A percentile compares a stretch with the other conserved stretches of the same genome.
These are phyloP conservation scores for Bergia sp. DNA, from an alignment of 92 coral and sea anemone genomes.

Conservation along the genomic window DNA sequence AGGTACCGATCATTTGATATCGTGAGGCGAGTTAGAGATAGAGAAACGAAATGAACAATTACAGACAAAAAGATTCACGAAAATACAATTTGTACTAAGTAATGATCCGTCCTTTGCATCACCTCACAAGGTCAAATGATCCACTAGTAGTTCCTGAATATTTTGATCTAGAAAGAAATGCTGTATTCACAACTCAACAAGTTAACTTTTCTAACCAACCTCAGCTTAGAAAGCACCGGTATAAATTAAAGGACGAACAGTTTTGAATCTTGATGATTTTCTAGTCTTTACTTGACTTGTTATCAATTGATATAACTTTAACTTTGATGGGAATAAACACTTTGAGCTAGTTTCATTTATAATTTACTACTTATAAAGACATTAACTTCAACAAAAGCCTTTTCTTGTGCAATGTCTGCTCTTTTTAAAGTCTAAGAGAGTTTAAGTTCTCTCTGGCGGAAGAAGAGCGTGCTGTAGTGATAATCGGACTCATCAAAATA, in stretches of 20 bases:
- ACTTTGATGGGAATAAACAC: background rate
- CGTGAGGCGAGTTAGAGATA: no score
- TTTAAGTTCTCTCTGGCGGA: background rate
- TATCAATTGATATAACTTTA: background rate
- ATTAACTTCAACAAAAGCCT: background rate
- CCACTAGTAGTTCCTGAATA: no score
- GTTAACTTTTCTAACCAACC: background rate
- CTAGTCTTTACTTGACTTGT: background rate
- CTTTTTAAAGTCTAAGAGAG: slow-evolving; percentile 1
- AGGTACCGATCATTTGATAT: no score
- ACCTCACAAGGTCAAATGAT: no score
- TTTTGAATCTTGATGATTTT: background rate
- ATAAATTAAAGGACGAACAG: background rate
- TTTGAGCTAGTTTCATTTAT: background rate
- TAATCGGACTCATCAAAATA: background rate
- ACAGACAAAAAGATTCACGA: no score
- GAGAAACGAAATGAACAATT: no score
- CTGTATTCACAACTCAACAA: no score
- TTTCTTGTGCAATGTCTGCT: background rate
- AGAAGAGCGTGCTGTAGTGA: background rate
- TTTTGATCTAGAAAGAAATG: no score
- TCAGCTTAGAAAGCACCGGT: background rate
- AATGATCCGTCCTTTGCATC: no score
- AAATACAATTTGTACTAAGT: no score
- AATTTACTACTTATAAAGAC: background rate